Evolutionary conservation across 1,140 invertebrate species (phyloP).

Genomic region (Tribolium madens): DNA sequence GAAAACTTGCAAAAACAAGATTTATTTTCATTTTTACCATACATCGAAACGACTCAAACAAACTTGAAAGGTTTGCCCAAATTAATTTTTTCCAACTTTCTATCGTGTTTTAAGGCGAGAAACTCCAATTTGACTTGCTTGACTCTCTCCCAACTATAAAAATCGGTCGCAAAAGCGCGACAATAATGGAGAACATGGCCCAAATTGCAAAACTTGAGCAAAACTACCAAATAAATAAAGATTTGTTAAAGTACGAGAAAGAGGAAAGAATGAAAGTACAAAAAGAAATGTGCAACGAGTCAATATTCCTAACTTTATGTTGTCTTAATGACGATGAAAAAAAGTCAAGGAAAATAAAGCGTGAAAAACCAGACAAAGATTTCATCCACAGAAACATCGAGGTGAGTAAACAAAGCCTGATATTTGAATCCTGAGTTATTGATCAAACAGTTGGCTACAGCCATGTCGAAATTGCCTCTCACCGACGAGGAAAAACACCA

Average conservation of each 20-base stretch:
- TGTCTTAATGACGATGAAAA: slow-evolving; percentile 38
- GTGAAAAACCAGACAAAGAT: not conserved
- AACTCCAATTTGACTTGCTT: not conserved
- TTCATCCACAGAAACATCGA: slow-evolving; percentile 48
- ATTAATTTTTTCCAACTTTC: too few species aligned
- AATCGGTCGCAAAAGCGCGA: not conserved
- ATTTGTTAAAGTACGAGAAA: slow-evolving; percentile 29
- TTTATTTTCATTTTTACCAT: too few species aligned
- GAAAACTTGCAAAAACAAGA: too few species aligned
- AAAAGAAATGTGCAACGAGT: slow-evolving; percentile 46
- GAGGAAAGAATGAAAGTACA: slow-evolving; percentile 43
- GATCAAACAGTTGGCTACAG: slow-evolving; percentile 55
- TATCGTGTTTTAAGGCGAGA: too few species aligned
- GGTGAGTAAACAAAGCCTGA: slow-evolving; percentile 16
- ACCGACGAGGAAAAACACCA: slow-evolving; percentile 59
- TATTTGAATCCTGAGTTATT: slow-evolving; percentile 47
- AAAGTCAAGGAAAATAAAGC: slow-evolving; percentile 9
- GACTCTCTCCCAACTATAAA: not conserved
- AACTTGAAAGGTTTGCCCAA: too few species aligned
- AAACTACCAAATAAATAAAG: not conserved
- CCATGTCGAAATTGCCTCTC: slow-evolving; percentile 51
- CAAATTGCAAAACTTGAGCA: not conserved
- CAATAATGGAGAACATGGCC: not conserved
- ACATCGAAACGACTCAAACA: too few species aligned
- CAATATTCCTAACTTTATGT: slow-evolving; percentile 45